Evolutionary conservation across 23 tunicate species (phyloP), one percentile per base, ranked within the genome.

Genomic region (Halocynthia roretzi): DNA sequence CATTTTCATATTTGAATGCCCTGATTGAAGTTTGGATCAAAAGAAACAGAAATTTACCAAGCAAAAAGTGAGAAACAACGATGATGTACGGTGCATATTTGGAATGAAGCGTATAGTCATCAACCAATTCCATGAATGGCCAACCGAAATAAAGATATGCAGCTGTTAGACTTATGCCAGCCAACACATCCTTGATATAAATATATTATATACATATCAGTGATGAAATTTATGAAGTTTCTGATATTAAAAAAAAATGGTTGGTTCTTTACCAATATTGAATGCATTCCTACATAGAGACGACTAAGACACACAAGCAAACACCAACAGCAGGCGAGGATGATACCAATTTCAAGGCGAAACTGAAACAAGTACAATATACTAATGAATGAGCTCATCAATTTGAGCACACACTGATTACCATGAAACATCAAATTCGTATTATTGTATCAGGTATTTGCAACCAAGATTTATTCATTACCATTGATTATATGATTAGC

Each of bases 221-320:
- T 31, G 44, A 31, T 31, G 49, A 76, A 55, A 10, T 56, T 9
- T 12, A 50, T n/a, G 52, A 77, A 8, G 10, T 8, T 61, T 48
- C 62, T 48, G 20, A 10, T 44, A 71, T 15, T 20, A 11, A 50
- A 12, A 2, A 14, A 71, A 50, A 62, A 71, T 15, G 62, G 10
- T 19, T 77, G 52, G 8, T 18, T 52, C 61, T 87, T 76, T 72
- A 91, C 97, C 78, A 91, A 63, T 10, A 84, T 80, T 21, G 97
- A 91, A 65, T 95, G 96, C 96, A 88, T 95, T 64, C 99, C 99
- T 53, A 88, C 90, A 82, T 95, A 95, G 7, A 91, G 62, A 40
- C 97, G 75, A 65, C 97, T 91, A 1, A 77, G 60, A 44, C 83
- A 77, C 20, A 91, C 97, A 63, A 91, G 69, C 67, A 77, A 54